phyloP scores from a whole-genome alignment of 2,888 invertebrate genomes.

The Troglohyphantes excavatus region DNA sequence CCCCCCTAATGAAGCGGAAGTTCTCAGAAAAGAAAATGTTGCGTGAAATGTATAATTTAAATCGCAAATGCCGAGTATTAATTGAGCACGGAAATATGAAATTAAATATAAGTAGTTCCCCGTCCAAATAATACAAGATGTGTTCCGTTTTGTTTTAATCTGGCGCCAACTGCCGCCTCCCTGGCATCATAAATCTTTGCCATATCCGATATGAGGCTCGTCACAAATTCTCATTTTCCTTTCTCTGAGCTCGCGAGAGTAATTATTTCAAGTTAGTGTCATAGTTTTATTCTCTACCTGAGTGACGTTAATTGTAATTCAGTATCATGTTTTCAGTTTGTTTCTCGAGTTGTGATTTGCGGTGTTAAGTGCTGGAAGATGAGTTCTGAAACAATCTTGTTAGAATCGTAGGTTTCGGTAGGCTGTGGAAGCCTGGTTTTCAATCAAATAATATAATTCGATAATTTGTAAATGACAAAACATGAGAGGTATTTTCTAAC shows the following conservation, averaged over 20 bases:
- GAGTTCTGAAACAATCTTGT: not conserved
- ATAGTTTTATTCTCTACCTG: slow-evolving; percentile 18
- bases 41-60: slow-evolving; percentile 57
- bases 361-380: not conserved
- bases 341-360: not conserved
- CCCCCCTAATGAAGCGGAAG: slow-evolving; percentile 35
- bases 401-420: too few relatives aligned
- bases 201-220: slow-evolving; percentile 9
- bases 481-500: too few relatives aligned
- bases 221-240: slow-evolving; percentile 21
- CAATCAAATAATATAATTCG: too few relatives aligned
- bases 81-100: slow-evolving; percentile 54
- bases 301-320: slow-evolving; percentile 27
- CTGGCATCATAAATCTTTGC: slow-evolving; percentile 35
- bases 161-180: slow-evolving; percentile 9
- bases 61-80: slow-evolving; percentile 49
- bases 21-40: slow-evolving; percentile 28
- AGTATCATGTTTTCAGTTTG: slow-evolving; percentile 10
- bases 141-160: slow-evolving; percentile 50
- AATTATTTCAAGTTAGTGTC: slow-evolving; percentile 50
- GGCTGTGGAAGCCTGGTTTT: too few relatives aligned
- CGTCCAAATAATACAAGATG: slow-evolving; percentile 25
- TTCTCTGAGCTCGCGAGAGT: not conserved
- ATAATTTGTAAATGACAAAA: too few relatives aligned
- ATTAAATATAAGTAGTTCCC: slow-evolving; percentile 43